Evolutionary conservation across 2,797 vertebrate genomes (phyloP).

Genomic region (Pseudocheirus occidentalis): DNA sequence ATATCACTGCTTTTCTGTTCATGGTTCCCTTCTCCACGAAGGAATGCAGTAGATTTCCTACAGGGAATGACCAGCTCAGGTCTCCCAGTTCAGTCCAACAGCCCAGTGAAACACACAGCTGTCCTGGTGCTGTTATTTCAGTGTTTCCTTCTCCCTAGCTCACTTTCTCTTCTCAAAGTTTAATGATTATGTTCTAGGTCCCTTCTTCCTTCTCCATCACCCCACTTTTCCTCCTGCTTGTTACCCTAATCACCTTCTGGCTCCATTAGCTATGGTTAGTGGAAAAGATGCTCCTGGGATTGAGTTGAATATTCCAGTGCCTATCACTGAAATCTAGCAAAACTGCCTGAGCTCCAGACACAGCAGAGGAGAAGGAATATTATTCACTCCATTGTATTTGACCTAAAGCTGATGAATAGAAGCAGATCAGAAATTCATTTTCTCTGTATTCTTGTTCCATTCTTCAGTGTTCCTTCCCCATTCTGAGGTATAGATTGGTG

Average conservation of each 20-base stretch:
- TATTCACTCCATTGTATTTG: not conserved
- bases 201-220: too few species aligned
- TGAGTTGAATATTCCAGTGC: not conserved
- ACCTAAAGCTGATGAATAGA: fast-evolving
- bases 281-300: not conserved
- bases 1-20: too few species aligned
- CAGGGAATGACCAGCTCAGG: too few species aligned
- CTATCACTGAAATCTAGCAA: not conserved
- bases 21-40: too few species aligned
- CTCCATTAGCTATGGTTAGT: not conserved
- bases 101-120: too few species aligned
- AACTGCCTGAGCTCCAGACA: not conserved
- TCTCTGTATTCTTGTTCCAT: not conserved
- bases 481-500: not conserved
- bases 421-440: not conserved
- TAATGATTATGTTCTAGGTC: too few species aligned
- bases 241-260: not conserved
- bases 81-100: too few species aligned
- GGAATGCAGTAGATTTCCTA: too few species aligned
- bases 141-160: too few species aligned
- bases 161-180: too few species aligned
- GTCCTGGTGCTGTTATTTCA: too few species aligned
- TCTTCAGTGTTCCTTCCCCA: not conserved
- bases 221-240: not conserved
- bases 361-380: not conserved